These are phyloP conservation scores for Fragum whitleyi DNA, from an alignment of 2,888 invertebrate species.

Conservation along the genomic window DNA sequence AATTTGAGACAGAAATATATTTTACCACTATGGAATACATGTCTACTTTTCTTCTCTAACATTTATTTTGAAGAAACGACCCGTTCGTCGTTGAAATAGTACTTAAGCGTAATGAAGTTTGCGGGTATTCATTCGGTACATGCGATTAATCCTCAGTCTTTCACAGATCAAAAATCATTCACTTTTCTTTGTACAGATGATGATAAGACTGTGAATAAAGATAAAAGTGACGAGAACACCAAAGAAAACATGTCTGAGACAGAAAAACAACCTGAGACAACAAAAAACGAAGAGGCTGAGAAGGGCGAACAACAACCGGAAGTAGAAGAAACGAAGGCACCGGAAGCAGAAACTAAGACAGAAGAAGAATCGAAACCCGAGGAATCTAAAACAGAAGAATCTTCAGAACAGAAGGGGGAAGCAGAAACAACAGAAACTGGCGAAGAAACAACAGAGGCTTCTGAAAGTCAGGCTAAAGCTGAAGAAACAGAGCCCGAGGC, in stretches of 20 bases:
- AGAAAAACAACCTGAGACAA: constrained; percentile 15
- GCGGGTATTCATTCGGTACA: too few species aligned
- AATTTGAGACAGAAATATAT: too few species aligned
- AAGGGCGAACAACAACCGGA: constrained; percentile 3
- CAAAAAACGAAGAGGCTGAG: not conserved
- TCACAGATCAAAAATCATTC: too few species aligned
- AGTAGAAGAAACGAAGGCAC: not conserved
- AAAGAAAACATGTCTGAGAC: constrained; percentile 24
- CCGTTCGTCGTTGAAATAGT: too few species aligned
- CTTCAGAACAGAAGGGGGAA: constrained; percentile 1
- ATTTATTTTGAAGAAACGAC: too few species aligned
- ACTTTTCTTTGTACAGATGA: too few species aligned
- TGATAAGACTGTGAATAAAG: constrained; percentile 9
- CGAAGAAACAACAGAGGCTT: constrained; percentile 32
- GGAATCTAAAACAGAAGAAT: constrained; percentile 29
- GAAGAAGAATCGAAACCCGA: constrained; percentile 30
- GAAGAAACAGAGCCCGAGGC: not conserved
- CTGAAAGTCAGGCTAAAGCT: constrained; percentile 14
- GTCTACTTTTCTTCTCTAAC: too few species aligned
- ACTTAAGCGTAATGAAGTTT: too few species aligned
- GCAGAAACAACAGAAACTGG: constrained; percentile 35
- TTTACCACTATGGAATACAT: too few species aligned
- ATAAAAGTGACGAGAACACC: not conserved
- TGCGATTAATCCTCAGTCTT: too few species aligned
- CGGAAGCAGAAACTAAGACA: constrained; percentile 11